Base-by-base conservation (phyloP, 1,140 invertebrate genomes). In the Drosophila repletoides region DNA sequence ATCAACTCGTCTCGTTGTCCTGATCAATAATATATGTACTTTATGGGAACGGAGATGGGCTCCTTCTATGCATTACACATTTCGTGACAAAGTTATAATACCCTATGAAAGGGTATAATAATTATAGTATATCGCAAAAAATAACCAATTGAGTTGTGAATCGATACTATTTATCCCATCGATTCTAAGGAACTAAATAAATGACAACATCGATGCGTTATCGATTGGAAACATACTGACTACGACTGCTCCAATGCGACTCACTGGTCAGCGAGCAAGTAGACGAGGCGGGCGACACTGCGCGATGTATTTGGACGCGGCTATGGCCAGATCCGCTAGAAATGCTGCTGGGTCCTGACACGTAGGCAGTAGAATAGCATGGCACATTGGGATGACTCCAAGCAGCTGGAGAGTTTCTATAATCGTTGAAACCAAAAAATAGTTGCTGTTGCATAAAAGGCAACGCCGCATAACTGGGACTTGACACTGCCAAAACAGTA, bases 241-340 rank as follows among this genome's bases (percentile, higher is more conserved):
- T 71, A 12, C 53, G 52, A 29, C 41, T 79, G 58, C 76, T 80
- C 76, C 76, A 80, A 9, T 81, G 72, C 0, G 67, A 64, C 5
- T 81, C 76, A 19, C 68, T 83, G 31, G 51, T 36, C 9, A 68
- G 10, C 15, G 79, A 84, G 14, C 69, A 60, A 4, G 33, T 60
- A 28, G 79, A 84, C 3, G 69, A 65, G 0, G 74, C 74, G 0
- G 79, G 79, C 12, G 79, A 84, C 0, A 74, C 55, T 7, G 21
- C 65, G 34, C 28, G 61, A 21, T 15, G 64, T 36, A 19, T 31
- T 12, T 14, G 31, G 5, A 46, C 28, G 31, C 33, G 40, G 26
- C 26, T 58, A 28, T 52, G 43, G 0, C 17, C 17, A 0, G 71
- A 53, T 9, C 41, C 29, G 9, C 26, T 28, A 5, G 19, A 52